A percentile compares a stretch with the other conserved stretches of the same genome.
Conservation (phyloP, 2,113 vertebrate genomes). For the Microtus richardsoni region DNA sequence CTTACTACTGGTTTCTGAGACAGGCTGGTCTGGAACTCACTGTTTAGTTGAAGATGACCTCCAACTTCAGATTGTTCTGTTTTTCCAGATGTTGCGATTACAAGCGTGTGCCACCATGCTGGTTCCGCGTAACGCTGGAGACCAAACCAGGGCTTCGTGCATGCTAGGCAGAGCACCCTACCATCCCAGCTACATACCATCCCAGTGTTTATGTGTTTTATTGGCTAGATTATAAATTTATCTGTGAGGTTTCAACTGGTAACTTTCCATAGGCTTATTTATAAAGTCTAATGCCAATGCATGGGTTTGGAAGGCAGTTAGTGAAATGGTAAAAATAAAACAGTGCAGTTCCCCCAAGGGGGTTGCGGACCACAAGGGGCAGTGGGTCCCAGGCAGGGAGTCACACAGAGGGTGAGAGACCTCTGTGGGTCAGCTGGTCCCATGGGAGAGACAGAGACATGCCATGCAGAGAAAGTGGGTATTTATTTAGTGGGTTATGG, state of each 20-base stretch:
- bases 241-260: neutral
- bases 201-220: neutral
- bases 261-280: neutral
- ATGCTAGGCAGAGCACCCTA: neutral
- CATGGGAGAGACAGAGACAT: no score
- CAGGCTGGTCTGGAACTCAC: neutral
- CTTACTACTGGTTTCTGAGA: neutral
- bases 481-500: no score
- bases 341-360: no score
- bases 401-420: no score
- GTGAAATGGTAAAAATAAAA: no score
- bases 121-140: neutral
- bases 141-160: neutral
- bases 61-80: neutral
- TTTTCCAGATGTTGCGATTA: neutral
- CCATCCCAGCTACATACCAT: neutral
- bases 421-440: no score
- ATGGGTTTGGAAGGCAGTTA: neutral
- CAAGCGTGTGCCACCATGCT: neutral
- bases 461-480: no score
- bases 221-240: slow-evolving; percentile 22
- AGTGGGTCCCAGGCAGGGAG: no score
- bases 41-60: neutral
- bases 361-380: no score
- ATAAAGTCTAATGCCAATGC: neutral